Percentiles rank a stretch among this genome's conserved stretches.
Evolutionary conservation across 2,113 vertebrate species (phyloP).

Genomic region (Benitochromis conjunctus): DNA sequence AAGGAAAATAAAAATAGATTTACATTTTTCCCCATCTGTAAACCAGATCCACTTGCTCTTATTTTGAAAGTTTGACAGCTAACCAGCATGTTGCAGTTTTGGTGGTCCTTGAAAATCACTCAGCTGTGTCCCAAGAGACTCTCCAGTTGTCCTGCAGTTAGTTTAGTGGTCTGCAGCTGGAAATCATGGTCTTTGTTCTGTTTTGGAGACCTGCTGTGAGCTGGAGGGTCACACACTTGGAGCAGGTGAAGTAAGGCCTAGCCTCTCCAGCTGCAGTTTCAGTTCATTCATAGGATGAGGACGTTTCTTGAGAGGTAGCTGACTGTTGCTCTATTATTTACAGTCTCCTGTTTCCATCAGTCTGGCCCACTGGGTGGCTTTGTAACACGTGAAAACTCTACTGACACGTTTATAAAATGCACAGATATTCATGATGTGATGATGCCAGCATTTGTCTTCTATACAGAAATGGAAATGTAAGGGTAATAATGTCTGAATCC

Average conservation of each 20-base stretch:
- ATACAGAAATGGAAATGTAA: background rate
- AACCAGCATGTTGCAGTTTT: background rate
- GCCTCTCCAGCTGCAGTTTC: background rate
- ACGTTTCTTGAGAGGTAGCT: background rate
- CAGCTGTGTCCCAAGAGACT: background rate
- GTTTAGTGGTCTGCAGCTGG: background rate
- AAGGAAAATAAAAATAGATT: background rate
- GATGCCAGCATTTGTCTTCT: background rate
- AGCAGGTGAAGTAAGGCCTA: background rate
- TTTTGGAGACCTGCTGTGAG: background rate
- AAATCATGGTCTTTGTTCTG: background rate
- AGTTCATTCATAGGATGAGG: background rate
- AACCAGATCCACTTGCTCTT: background rate
- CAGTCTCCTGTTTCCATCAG: background rate
- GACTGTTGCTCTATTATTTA: background rate
- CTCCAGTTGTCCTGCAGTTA: background rate
- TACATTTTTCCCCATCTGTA: background rate
- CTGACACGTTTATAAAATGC: background rate
- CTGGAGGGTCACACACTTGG: background rate
- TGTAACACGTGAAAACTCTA: background rate
- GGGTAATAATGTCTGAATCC: background rate
- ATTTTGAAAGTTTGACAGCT: background rate
- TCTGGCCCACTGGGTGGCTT: background rate
- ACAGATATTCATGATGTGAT: background rate
- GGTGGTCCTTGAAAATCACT: background rate